phyloP scores from a whole-genome alignment of 1,140 invertebrate species.

The Papilio dardanus region DNA sequence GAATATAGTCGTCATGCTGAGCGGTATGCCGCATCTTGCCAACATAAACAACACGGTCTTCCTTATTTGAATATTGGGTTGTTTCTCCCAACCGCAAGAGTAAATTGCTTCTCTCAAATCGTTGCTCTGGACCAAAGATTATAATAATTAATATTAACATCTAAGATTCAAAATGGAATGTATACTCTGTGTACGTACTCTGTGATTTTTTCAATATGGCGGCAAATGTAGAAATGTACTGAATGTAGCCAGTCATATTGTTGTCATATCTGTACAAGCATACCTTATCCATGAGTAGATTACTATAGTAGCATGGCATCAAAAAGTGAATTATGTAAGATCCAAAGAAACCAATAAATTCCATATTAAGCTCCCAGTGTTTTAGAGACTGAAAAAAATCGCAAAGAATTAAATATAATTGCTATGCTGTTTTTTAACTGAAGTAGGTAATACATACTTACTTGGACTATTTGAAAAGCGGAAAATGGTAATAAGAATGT shows the following conservation, averaged over 20 bases:
- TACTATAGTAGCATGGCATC: constrained; percentile 62
- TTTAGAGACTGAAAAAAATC: constrained; percentile 51
- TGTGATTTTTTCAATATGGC: too few relatives aligned
- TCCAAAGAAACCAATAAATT: constrained; percentile 58
- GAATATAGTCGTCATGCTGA: constrained; percentile 59
- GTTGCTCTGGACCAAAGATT: constrained; percentile 51
- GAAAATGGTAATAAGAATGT: constrained; percentile 54
- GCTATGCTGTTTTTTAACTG: too few relatives aligned
- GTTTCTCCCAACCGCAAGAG: constrained; percentile 59
- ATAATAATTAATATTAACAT: constrained; percentile 25
- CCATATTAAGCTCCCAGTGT: constrained; percentile 47
- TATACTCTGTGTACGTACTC: too few relatives aligned
- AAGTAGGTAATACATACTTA: constrained; percentile 32
- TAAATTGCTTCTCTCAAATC: constrained; percentile 58
- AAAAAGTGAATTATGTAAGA: constrained; percentile 52
- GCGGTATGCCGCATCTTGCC: constrained; percentile 49
- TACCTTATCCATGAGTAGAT: constrained; percentile 61
- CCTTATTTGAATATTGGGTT: constrained; percentile 45
- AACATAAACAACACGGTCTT: constrained; percentile 60
- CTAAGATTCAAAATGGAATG: too few relatives aligned
- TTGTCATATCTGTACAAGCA: too few relatives aligned
- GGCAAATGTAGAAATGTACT: too few relatives aligned
- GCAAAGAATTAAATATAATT: too few relatives aligned
- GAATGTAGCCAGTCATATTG: too few relatives aligned
- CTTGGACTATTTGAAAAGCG: constrained; percentile 57